Evolutionary conservation across 2,797 vertebrate species (phyloP).

Genomic region (Sebastes goodei): DNA sequence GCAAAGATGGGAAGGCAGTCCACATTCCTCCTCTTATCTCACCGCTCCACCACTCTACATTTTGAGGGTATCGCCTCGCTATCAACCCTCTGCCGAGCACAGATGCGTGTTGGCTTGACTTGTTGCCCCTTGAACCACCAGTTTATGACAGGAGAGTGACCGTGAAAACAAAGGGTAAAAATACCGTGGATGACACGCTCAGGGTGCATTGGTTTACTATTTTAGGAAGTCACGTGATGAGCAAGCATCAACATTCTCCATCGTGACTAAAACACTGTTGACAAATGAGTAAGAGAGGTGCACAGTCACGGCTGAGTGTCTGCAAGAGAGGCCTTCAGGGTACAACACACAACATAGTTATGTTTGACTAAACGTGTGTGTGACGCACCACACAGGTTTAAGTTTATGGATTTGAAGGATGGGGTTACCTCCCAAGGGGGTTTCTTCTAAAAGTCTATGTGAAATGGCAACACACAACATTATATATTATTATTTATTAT

Average conservation of each 20-base stretch:
- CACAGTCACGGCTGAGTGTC: slow-evolving; percentile 1
- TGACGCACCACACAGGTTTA: background rate
- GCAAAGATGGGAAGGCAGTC: slow-evolving; percentile 6
- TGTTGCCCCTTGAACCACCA: background rate
- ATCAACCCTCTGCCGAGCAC: slow-evolving; percentile 2
- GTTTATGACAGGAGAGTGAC: background rate
- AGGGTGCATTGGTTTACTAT: slow-evolving; percentile 20
- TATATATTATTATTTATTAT: background rate
- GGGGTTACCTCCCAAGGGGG: background rate
- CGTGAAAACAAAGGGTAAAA: slow-evolving; percentile 51
- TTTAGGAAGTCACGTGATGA: slow-evolving; percentile 36
- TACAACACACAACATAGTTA: background rate
- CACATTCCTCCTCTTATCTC: slow-evolving; percentile 46
- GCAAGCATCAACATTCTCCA: slow-evolving; percentile 6
- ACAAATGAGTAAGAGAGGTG: slow-evolving; percentile 23
- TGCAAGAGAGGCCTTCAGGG: slow-evolving; percentile 1
- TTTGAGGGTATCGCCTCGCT: slow-evolving; percentile 31
- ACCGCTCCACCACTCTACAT: slow-evolving; percentile 4
- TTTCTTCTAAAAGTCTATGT: background rate
- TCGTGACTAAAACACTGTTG: slow-evolving; percentile 32
- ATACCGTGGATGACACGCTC: slow-evolving; percentile 29
- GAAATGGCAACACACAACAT: background rate
- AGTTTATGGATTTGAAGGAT: background rate
- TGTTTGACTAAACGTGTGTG: background rate
- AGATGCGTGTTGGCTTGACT: background rate